Evolutionary conservation across 2,888 invertebrate genomes (phyloP).

Genomic region (Pammene aurita): DNA sequence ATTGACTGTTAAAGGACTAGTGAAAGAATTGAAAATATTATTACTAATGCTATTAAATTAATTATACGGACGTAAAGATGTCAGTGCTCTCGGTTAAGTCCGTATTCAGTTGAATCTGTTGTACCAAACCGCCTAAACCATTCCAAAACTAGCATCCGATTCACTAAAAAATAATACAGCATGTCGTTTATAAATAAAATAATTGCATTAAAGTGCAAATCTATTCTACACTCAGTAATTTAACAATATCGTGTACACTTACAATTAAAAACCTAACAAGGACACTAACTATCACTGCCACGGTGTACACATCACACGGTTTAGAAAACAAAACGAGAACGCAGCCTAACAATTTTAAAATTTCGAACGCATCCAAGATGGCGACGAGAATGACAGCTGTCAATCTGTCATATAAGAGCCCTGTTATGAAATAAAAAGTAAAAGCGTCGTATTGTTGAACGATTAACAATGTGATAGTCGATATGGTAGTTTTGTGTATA

Average conservation of each 20-base stretch:
- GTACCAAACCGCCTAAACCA: slow-evolving; percentile 64
- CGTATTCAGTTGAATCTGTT: slow-evolving; percentile 55
- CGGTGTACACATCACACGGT: slow-evolving; percentile 72
- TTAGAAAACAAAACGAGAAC: slow-evolving; percentile 64
- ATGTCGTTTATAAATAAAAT: slow-evolving; percentile 42
- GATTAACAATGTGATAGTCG: slow-evolving; percentile 59
- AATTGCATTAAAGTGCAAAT: slow-evolving; percentile 44
- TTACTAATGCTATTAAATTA: neutral
- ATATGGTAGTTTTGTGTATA: slow-evolving; percentile 63
- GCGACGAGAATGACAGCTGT: slow-evolving; percentile 55
- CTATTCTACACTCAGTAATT: slow-evolving; percentile 56
- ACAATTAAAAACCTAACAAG: slow-evolving; percentile 68
- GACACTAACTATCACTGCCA: slow-evolving; percentile 73
- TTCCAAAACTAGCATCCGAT: slow-evolving; percentile 45
- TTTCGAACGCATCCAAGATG: slow-evolving; percentile 61
- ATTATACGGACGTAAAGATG: slow-evolving; percentile 30
- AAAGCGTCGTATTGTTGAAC: slow-evolving; percentile 60
- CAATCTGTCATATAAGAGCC: slow-evolving; percentile 58
- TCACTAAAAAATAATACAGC: slow-evolving; percentile 31
- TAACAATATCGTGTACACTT: slow-evolving; percentile 65
- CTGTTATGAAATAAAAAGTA: slow-evolving; percentile 56
- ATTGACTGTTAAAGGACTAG: neutral
- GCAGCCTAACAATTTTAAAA: slow-evolving; percentile 58
- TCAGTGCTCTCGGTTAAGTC: slow-evolving; percentile 38
- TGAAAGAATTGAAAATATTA: slow-evolving; percentile 6